Evolutionary conservation across 1,140 invertebrate genomes (phyloP), one percentile per base, ranked within the genome.

Genomic region (Aphaenogaster ashmeadi): DNA sequence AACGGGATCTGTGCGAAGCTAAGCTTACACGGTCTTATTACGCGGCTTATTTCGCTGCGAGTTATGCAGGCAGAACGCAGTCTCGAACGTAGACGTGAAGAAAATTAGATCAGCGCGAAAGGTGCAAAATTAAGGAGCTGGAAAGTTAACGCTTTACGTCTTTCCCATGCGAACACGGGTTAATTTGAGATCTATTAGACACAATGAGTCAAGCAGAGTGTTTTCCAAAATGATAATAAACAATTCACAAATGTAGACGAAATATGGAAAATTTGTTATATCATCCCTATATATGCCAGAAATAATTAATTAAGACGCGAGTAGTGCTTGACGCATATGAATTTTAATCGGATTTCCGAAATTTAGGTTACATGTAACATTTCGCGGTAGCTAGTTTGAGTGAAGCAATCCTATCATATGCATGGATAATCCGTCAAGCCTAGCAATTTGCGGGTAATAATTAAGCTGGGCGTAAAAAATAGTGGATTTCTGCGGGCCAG

Each of bases 11-110:
- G 13, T 13, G 13, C 36, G 47, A 33, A 44, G 64, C 80, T 75
- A 74, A 84, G 80, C 80, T 84, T 84, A 84, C 69, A 84, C 67
- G 80, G 27, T 84, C 80, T 84, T 74, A 75, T 74, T 84, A 84
- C 69, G 54, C 80, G 41, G 80, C 80, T 84, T 84, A 84, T 84
- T 84, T 84, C 69, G 54, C 33, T 47, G 41, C 50, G 54, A 74
- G 38, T 83, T 83, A 83, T 83, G 80, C 80, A 15, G 41, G 69
- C 27, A 50, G 54, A 60, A 50, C 54, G 47, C 66, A 74, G 38
- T 50, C 80, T 47, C 52, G 54, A 74, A 84, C 54, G 80, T 56
- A 74, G 54, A 83, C 54, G 27, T 44, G 80, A 84, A 36, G 80
- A 84, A 62, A 84, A 84, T 84, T 84, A 84, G 41, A 75, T 84